phyloP scores from a whole-genome alignment of 2,888 invertebrate species.

The Electrophaes corylata region DNA sequence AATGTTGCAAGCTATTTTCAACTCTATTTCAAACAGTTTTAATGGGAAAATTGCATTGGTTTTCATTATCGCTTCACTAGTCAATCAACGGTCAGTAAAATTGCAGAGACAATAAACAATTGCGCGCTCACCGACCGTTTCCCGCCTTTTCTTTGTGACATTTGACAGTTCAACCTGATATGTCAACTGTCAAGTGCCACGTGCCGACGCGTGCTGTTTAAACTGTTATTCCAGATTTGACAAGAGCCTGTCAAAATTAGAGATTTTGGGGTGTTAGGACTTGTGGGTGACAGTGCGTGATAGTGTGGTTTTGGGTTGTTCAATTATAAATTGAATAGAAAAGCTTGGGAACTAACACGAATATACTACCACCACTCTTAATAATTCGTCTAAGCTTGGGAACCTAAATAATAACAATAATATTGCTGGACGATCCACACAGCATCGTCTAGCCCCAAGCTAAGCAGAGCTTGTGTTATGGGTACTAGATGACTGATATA shows the following conservation, averaged over 20 bases:
- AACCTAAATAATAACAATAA: too few relatives aligned
- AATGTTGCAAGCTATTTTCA: neutral
- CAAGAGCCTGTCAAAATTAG: slow-evolving; percentile 64
- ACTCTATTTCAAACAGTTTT: neutral
- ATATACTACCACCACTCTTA: too few relatives aligned
- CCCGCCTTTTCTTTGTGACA: slow-evolving; percentile 55
- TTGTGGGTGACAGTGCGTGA: slow-evolving; percentile 52
- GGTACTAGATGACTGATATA: too few relatives aligned
- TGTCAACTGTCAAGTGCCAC: slow-evolving; percentile 70
- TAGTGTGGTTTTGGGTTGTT: slow-evolving; percentile 43
- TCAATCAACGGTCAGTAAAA: slow-evolving; percentile 56
- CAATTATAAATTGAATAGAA: slow-evolving; percentile 37
- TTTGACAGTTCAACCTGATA: slow-evolving; percentile 65
- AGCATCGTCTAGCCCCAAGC: too few relatives aligned
- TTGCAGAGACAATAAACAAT: slow-evolving; percentile 61
- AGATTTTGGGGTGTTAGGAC: slow-evolving; percentile 51
- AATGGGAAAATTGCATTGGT: neutral
- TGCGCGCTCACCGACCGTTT: slow-evolving; percentile 50
- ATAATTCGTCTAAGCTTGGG: too few relatives aligned
- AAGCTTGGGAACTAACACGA: neutral
- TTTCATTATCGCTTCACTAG: slow-evolving; percentile 32
- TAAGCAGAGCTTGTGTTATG: too few relatives aligned
- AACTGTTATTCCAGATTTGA: slow-evolving; percentile 64
- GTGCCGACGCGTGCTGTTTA: slow-evolving; percentile 74
- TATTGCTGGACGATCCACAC: too few relatives aligned